Evolutionary conservation across 2,797 vertebrate species (phyloP).

Genomic region (Sebastes vulpes): DNA sequence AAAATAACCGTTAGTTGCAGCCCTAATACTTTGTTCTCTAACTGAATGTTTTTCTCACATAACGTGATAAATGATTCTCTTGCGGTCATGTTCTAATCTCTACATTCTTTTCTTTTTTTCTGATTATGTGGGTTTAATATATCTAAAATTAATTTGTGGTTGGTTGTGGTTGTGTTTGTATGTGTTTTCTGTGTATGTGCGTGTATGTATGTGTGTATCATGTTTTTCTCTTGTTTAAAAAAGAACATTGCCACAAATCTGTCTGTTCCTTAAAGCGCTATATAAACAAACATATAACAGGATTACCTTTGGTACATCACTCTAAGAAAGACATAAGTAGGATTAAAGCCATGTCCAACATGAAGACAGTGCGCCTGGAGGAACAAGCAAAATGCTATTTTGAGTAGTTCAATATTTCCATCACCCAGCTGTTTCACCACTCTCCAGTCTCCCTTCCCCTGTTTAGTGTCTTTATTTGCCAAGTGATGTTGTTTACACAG

Average conservation of each 20-base stretch:
- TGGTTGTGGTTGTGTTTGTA: background rate
- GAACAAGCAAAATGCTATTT: slow-evolving; percentile 9
- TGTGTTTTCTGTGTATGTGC: background rate
- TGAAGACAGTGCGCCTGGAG: slow-evolving; percentile 4
- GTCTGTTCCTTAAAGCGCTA: background rate
- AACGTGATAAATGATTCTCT: background rate
- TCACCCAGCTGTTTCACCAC: slow-evolving; percentile 7
- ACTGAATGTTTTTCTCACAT: background rate
- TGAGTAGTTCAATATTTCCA: slow-evolving; percentile 29
- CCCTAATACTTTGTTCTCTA: too few relatives aligned
- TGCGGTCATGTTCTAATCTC: background rate
- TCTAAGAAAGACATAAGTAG: background rate
- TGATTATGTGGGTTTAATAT: background rate
- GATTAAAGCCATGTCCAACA: slow-evolving; percentile 43
- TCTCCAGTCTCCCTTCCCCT: background rate
- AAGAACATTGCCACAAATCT: background rate
- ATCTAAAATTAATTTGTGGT: background rate
- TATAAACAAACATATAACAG: background rate
- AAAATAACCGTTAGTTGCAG: too few relatives aligned
- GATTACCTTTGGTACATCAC: slow-evolving; percentile 60
- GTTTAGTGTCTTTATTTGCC: slow-evolving; percentile 40
- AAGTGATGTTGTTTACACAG: slow-evolving; percentile 51
- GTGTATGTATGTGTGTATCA: background rate
- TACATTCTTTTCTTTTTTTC: background rate
- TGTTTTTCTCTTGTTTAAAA: background rate